A percentile compares a stretch with the other conserved stretches of the same genome.
Evolutionary conservation across 2,797 vertebrate species (phyloP).

Genomic region (Nyctalus aviator): DNA sequence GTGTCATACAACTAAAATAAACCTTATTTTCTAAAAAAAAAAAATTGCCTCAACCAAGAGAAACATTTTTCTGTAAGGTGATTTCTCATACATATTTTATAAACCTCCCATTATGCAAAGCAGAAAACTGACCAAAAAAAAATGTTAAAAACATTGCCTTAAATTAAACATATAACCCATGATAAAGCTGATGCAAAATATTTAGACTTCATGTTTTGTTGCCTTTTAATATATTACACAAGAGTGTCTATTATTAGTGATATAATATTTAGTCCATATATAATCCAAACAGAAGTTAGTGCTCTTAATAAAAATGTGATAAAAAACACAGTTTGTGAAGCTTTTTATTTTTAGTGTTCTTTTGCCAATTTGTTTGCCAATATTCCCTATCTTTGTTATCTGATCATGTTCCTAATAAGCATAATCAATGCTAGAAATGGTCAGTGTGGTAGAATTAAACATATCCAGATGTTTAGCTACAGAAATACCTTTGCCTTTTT

Average conservation of each 20-base stretch:
- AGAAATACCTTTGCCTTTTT: neutral
- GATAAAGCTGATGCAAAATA: neutral
- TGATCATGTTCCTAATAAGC: neutral
- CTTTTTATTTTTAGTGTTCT: conserved; percentile 56
- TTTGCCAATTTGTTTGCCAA: conserved; percentile 54
- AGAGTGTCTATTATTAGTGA: neutral
- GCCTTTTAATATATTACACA: neutral
- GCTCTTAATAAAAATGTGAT: conserved; percentile 59
- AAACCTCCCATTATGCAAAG: neutral
- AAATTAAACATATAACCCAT: neutral
- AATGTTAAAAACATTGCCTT: neutral
- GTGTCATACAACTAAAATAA: neutral
- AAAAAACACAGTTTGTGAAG: conserved; percentile 17
- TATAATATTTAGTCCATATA: conserved; percentile 56
- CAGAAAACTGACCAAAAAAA: neutral
- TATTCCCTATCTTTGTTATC: neutral
- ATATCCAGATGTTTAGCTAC: neutral
- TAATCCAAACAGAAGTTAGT: conserved; percentile 66
- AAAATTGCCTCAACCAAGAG: neutral
- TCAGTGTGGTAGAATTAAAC: neutral
- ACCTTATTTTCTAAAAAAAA: neutral
- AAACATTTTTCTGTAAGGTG: neutral
- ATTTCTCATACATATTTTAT: neutral
- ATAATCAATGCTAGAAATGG: neutral
- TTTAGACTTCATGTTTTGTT: neutral